A percentile compares a stretch with the other conserved stretches of the same genome.
These are phyloP conservation scores for Aromia moschata DNA, from an alignment of 2,888 invertebrate species.

Conservation along the genomic window DNA sequence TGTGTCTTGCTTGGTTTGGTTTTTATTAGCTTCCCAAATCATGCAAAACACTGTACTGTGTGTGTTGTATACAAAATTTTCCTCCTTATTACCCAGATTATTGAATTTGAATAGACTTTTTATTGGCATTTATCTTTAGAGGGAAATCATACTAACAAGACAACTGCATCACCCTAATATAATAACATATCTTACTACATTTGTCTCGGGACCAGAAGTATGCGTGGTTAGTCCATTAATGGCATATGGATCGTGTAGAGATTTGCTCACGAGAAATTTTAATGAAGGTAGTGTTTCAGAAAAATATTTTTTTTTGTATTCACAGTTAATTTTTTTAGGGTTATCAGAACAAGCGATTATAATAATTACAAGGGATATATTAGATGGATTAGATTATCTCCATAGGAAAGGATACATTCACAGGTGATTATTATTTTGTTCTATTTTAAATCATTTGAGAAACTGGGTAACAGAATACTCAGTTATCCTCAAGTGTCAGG, in stretches of 20 bases:
- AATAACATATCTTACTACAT: conserved; percentile 77
- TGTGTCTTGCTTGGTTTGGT: no score
- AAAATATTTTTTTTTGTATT: not conserved
- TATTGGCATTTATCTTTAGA: conserved; percentile 70
- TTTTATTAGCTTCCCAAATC: no score
- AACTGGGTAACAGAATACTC: no score
- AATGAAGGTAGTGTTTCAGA: conserved; percentile 59
- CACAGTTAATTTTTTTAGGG: conserved; percentile 67
- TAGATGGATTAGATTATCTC: conserved; percentile 84
- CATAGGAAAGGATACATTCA: conserved; percentile 87
- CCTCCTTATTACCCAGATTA: no score
- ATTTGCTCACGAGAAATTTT: conserved; percentile 81
- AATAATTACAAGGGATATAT: conserved; percentile 79
- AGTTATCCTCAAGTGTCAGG: no score
- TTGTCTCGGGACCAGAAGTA: conserved; percentile 80
- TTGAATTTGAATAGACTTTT: no score
- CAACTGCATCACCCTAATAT: conserved; percentile 84
- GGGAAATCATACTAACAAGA: conserved; percentile 80
- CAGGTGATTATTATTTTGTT: no score
- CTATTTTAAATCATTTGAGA: no score
- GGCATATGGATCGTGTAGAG: conserved; percentile 85
- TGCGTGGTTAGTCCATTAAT: conserved; percentile 84
- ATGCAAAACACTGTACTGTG: no score
- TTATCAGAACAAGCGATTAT: conserved; percentile 85
- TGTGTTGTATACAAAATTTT: no score